Evolutionary conservation across 2,797 vertebrate genomes (phyloP).

Genomic region (Hydrocynus forskahlii): DNA sequence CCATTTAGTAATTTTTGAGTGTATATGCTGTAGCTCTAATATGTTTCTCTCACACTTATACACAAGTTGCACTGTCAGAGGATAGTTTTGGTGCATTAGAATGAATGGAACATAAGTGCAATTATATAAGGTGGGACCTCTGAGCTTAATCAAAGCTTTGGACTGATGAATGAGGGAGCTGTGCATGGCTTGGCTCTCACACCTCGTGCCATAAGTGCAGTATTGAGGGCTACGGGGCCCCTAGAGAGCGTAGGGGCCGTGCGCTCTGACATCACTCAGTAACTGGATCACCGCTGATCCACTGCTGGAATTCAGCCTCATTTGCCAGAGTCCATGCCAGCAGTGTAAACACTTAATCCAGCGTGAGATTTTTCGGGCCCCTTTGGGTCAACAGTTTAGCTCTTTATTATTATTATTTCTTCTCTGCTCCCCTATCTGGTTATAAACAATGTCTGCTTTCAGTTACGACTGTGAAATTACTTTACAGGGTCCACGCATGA

Average conservation of each 20-base stretch:
- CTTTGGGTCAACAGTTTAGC: slow-evolving; percentile 83
- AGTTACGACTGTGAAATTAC: slow-evolving; percentile 90
- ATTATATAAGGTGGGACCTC: slow-evolving; percentile 29
- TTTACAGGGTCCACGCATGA: slow-evolving; percentile 83
- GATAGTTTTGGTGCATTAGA: background rate
- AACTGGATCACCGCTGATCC: slow-evolving; percentile 72
- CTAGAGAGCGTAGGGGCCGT: background rate
- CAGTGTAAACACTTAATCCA: slow-evolving; percentile 83
- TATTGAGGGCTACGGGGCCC: slow-evolving; percentile 20
- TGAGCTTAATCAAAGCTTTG: slow-evolving; percentile 13
- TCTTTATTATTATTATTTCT: slow-evolving; percentile 63
- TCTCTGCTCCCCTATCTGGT: slow-evolving; percentile 65
- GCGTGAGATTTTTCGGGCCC: slow-evolving; percentile 75
- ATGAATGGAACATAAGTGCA: slow-evolving; percentile 8
- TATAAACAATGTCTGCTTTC: slow-evolving; percentile 87
- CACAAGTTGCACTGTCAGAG: background rate
- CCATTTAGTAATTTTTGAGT: background rate
- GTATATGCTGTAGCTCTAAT: background rate
- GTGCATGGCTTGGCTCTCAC: slow-evolving; percentile 24
- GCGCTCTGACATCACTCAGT: slow-evolving; percentile 63
- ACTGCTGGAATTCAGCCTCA: slow-evolving; percentile 75
- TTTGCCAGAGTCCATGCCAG: slow-evolving; percentile 78
- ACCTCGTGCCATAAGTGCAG: slow-evolving; percentile 34
- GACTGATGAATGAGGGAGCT: slow-evolving; percentile 43
- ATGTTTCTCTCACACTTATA: background rate